Percentiles rank a stretch among this genome's conserved stretches.
Conservation (phyloP, 2,888 invertebrate genomes). For the Strigamia transsilvanica region DNA sequence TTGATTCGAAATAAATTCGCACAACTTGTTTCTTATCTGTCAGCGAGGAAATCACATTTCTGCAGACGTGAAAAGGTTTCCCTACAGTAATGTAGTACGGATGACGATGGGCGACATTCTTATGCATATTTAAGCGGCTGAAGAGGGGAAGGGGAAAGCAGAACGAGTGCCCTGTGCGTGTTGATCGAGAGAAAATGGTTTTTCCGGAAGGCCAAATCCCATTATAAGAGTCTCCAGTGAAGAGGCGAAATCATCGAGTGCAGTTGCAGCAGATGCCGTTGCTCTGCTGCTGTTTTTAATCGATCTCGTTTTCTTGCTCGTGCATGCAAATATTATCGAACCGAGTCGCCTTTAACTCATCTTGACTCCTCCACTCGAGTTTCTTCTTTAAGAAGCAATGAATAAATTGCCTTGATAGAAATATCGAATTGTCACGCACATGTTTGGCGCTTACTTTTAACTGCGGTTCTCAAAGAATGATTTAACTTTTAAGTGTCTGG, state of each 20-base stretch:
- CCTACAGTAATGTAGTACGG: background rate
- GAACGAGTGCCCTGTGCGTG: slow-evolving; percentile 37
- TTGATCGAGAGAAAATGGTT: slow-evolving; percentile 42
- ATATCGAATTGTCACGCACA: slow-evolving; percentile 2
- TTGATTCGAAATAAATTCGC: background rate
- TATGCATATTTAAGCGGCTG: slow-evolving; percentile 42
- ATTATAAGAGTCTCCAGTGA: slow-evolving; percentile 22
- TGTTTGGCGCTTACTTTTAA: background rate
- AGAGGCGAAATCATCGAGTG: slow-evolving; percentile 41
- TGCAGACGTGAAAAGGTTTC: slow-evolving; percentile 33
- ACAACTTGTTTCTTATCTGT: slow-evolving; percentile 14
- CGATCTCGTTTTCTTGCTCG: slow-evolving; percentile 30
- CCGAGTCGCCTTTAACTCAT: slow-evolving; percentile 16
- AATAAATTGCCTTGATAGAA: slow-evolving; percentile 21
- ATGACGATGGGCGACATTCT: slow-evolving; percentile 39
- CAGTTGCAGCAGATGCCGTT: slow-evolving; percentile 37
- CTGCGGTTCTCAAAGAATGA: background rate
- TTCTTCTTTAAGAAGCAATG: slow-evolving; percentile 24
- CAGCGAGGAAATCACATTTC: slow-evolving; percentile 6
- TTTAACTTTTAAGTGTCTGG: too few species aligned
- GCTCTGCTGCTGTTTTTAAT: slow-evolving; percentile 28
- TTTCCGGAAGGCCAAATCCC: slow-evolving; percentile 38
- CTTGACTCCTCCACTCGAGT: slow-evolving; percentile 15
- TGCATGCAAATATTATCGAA: slow-evolving; percentile 40
- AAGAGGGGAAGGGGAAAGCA: slow-evolving; percentile 6